A percentile compares a stretch with the other conserved stretches of the same genome.
Conservation (phyloP, 1,140 invertebrate genomes). For the Mizuhopecten yessoensis region DNA sequence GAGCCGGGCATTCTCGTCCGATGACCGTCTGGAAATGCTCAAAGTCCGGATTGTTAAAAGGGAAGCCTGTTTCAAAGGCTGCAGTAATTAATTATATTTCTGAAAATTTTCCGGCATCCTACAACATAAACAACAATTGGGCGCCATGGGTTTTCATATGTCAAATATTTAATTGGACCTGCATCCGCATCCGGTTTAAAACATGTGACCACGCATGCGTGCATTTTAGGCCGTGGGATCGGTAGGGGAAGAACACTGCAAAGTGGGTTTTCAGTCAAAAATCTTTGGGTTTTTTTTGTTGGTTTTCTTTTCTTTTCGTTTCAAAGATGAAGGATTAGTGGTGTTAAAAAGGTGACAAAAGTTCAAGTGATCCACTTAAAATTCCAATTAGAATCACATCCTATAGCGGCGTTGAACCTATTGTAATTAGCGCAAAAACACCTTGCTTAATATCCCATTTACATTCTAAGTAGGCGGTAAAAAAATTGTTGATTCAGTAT, state of each 20-base stretch:
- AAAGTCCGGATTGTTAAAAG: background rate
- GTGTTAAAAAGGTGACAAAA: conserved; percentile 16
- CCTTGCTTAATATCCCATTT: background rate
- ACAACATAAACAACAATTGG: background rate
- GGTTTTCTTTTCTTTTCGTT: background rate
- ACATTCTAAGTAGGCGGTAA: background rate
- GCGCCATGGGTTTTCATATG: background rate
- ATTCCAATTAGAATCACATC: background rate
- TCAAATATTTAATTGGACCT: background rate
- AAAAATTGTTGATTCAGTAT: background rate
- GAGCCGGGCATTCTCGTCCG: conserved; percentile 8
- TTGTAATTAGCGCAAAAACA: background rate
- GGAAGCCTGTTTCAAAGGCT: background rate
- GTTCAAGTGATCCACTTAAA: background rate
- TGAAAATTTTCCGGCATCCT: background rate
- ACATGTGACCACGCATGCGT: background rate
- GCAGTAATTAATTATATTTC: conserved; percentile 29
- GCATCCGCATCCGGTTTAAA: background rate
- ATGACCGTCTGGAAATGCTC: conserved; percentile 19
- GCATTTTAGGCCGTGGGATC: background rate
- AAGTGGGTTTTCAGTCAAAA: background rate
- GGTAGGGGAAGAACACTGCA: background rate
- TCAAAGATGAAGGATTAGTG: background rate
- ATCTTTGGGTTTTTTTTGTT: background rate
- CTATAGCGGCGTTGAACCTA: background rate